Conservation (phyloP, 37 sponge, comb jelly and placozoan genomes). For the Ianthella basta region DNA sequence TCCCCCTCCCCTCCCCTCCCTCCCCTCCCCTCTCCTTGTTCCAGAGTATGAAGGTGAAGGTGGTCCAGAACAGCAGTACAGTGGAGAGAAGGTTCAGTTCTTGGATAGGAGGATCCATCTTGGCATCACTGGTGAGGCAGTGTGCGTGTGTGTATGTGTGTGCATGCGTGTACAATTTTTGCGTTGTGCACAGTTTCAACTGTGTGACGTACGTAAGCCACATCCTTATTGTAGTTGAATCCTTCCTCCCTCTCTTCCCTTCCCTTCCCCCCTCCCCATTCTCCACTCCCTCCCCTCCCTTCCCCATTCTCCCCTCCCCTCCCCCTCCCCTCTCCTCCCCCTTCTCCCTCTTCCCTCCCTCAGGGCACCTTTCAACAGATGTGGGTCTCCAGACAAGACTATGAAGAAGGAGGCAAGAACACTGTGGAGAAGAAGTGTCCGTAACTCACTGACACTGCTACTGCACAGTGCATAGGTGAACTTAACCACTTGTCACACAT, state of each 20-base stretch:
- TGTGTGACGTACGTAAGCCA: too few relatives aligned
- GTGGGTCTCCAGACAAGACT: constrained; percentile 95
- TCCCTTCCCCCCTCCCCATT: too few relatives aligned
- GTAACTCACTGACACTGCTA: constrained; percentile 25
- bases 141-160: not conserved
- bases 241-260: not conserved
- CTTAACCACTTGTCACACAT: not conserved
- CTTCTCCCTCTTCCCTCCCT: not conserved
- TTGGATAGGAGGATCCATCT: constrained; percentile 95
- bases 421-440: constrained; percentile 94
- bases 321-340: too few relatives aligned
- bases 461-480: not conserved
- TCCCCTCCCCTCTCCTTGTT: not conserved
- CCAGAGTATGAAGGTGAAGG: constrained; percentile 81
- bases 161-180: not conserved
- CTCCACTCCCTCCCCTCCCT: not conserved
- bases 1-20: not conserved
- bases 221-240: not conserved
- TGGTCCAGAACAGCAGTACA: constrained; percentile 71
- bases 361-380: constrained; percentile 98
- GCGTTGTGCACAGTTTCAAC: not conserved
- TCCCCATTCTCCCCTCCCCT: not conserved
- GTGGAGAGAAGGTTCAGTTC: constrained; percentile 88
- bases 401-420: constrained; percentile 84
- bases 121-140: constrained; percentile 86